A percentile compares a stretch with the other conserved stretches of the same genome.
Conservation (phyloP, 2,113 vertebrate genomes). For the Pyrgilauda ruficollis region DNA sequence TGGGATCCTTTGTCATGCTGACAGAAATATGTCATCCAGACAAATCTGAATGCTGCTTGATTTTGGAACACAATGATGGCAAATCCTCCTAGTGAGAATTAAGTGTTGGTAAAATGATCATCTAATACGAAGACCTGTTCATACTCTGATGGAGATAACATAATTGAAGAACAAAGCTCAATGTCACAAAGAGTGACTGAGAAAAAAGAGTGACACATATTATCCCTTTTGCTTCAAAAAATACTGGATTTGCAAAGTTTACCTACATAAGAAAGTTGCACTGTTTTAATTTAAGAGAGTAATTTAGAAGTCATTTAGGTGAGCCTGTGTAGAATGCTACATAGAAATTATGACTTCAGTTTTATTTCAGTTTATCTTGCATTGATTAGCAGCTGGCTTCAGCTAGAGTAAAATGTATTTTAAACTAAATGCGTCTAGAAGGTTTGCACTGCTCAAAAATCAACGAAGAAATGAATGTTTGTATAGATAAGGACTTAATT, state of each 20-base stretch:
- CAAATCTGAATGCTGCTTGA: conserved; percentile 21
- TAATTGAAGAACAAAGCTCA: conserved; percentile 3
- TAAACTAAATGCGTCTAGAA: conserved; percentile 47
- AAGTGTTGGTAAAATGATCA: conserved; percentile 2
- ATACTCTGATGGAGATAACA: background rate
- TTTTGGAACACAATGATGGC: conserved; percentile 11
- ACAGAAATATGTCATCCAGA: conserved; percentile 33
- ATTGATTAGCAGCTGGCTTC: conserved; percentile 54
- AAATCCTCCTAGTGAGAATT: background rate
- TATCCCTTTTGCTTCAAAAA: background rate
- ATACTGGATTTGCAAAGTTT: background rate
- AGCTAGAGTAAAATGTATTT: conserved; percentile 28
- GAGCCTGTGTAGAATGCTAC: background rate
- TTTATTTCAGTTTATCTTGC: conserved; percentile 45
- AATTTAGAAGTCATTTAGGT: conserved; percentile 37
- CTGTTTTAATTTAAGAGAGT: conserved; percentile 12
- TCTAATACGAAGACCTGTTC: conserved; percentile 34
- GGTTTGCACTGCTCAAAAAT: conserved; percentile 43
- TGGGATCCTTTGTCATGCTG: conserved; percentile 44
- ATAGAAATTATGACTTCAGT: conserved; percentile 1
- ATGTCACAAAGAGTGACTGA: background rate
- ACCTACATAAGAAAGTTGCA: background rate
- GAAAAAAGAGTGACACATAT: background rate
- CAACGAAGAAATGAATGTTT: conserved; percentile 47
- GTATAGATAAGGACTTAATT: conserved; percentile 51